A percentile compares a stretch with the other conserved stretches of the same genome.
phyloP scores from a whole-genome alignment of 2,888 invertebrate species.

The Mystacides longicornis region DNA sequence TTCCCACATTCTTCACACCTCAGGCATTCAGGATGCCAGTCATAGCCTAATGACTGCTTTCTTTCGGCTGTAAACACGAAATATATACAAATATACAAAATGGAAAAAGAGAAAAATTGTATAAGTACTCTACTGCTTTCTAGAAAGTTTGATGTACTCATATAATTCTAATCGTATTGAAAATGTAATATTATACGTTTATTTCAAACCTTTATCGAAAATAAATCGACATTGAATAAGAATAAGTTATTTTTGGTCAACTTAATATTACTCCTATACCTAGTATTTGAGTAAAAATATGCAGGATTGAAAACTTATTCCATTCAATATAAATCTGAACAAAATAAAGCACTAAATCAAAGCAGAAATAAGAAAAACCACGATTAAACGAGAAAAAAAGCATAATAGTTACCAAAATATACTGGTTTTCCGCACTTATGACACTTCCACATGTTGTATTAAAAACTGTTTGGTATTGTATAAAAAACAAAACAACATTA shows the following conservation, averaged over 20 bases:
- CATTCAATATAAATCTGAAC: not conserved
- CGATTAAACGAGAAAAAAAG: conserved; percentile 7
- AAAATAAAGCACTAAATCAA: not conserved
- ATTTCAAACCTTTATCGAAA: too few relatives aligned
- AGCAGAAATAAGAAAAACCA: not conserved
- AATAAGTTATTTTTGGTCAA: too few relatives aligned
- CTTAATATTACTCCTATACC: too few relatives aligned
- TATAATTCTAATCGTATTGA: too few relatives aligned
- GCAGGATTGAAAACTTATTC: too few relatives aligned
- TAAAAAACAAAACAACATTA: conserved; percentile 15
- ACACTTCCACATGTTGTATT: conserved; percentile 64
- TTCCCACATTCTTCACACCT: conserved; percentile 77
- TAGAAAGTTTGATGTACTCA: too few relatives aligned
- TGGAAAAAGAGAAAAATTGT: not conserved
- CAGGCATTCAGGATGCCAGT: conserved; percentile 81
- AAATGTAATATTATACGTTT: too few relatives aligned
- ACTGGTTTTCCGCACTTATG: conserved; percentile 77
- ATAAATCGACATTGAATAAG: too few relatives aligned
- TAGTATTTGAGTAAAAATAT: too few relatives aligned
- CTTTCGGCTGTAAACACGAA: conserved; percentile 59
- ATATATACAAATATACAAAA: conserved; percentile 7
- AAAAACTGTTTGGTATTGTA: conserved; percentile 2
- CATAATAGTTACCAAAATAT: conserved; percentile 57
- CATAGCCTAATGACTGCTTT: conserved; percentile 77
- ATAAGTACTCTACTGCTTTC: too few relatives aligned